Percentiles rank a stretch among this genome's conserved stretches.
These are phyloP conservation scores for Turritopsis dohrnii DNA, from an alignment of 30 jellyfish, hydroid and myxozoan genomes.

Conservation along the genomic window DNA sequence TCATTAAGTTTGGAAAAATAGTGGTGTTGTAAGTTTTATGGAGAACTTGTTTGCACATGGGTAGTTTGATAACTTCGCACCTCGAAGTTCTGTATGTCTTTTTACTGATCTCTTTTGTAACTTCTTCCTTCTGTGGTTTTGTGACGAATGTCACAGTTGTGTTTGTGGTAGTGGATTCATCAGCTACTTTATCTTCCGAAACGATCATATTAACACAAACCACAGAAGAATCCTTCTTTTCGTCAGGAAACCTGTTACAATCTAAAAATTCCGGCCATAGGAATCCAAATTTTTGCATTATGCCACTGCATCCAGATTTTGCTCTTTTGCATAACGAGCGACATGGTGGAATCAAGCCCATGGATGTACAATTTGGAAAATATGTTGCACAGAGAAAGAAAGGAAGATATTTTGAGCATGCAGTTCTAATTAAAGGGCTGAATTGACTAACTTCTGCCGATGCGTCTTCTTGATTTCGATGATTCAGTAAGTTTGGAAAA, in stretches of 20 bases:
- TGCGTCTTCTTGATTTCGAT: conserved; percentile 94
- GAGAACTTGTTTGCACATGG: background rate
- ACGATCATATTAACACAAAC: background rate
- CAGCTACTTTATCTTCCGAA: background rate
- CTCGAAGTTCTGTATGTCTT: too few relatives aligned
- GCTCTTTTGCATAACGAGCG: conserved; percentile 84
- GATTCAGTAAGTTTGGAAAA: conserved; percentile 69
- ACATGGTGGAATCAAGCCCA: conserved; percentile 60
- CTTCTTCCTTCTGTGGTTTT: too few relatives aligned
- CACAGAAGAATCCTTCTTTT: background rate
- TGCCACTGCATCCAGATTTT: conserved; percentile 52
- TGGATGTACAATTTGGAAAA: conserved; percentile 89
- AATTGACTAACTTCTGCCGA: conserved; percentile 76
- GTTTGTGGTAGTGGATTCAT: too few relatives aligned
- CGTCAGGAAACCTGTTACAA: conserved; percentile 81
- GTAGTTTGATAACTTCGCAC: background rate
- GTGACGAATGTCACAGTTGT: background rate
- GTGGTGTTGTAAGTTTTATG: conserved; percentile 54
- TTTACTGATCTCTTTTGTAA: too few relatives aligned
- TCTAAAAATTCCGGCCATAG: conserved; percentile 73
- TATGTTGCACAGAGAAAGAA: conserved; percentile 76
- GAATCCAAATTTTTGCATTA: conserved; percentile 67
- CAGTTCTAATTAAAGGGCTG: conserved; percentile 62
- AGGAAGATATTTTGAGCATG: conserved; percentile 62
- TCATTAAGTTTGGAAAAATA: conserved; percentile 63